Evolutionary conservation across 2,113 vertebrate genomes (phyloP).

Genomic region (Solea senegalensis): DNA sequence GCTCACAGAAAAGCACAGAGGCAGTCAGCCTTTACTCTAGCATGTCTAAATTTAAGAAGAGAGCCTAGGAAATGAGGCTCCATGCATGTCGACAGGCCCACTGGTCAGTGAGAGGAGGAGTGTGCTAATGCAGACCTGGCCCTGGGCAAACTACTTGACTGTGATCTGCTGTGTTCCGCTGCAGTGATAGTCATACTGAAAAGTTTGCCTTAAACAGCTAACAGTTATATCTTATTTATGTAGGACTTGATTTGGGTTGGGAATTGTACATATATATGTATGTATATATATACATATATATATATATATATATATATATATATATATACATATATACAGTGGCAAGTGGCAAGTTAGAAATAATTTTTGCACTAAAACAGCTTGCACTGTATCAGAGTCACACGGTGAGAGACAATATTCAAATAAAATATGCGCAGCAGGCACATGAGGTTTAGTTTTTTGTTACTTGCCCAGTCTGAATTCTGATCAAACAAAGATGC

Average conservation of each 20-base stretch:
- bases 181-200: background rate
- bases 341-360: no score
- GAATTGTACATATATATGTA: background rate
- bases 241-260: background rate
- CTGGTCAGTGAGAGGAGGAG: conserved; percentile 10
- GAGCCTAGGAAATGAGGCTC: conserved; percentile 50
- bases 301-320: no score
- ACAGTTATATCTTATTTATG: background rate
- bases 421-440: no score
- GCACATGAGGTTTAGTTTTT: no score
- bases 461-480: no score
- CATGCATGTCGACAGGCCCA: conserved; percentile 29
- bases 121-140: background rate
- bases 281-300: no score
- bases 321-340: no score
- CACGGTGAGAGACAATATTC: no score
- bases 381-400: no score
- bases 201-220: background rate
- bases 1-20: conserved; percentile 57
- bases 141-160: background rate
- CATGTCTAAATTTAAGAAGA: conserved; percentile 73
- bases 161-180: background rate
- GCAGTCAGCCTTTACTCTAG: conserved; percentile 50
- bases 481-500: no score
- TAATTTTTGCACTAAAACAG: no score